Conservation (phyloP, 2,113 vertebrate species). For the Ophthalmolycus amberensis region DNA sequence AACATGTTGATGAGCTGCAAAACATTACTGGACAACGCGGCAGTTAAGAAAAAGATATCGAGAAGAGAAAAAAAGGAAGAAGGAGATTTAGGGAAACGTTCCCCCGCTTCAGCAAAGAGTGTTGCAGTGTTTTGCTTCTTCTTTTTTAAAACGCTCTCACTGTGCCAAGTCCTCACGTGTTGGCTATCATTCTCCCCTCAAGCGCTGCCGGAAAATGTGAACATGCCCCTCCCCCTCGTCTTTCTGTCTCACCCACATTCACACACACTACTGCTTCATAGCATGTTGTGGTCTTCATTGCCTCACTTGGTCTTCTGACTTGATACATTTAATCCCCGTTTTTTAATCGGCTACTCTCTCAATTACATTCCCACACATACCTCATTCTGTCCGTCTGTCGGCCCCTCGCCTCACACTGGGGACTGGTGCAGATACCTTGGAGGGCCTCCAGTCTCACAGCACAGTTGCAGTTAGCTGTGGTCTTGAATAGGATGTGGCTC, state of each 20-base stretch:
- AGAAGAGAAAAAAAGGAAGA: slow-evolving; percentile 13
- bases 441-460: slow-evolving; percentile 19
- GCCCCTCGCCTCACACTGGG: neutral
- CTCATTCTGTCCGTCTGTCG: neutral
- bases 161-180: slow-evolving; percentile 72
- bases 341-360: slow-evolving; percentile 9
- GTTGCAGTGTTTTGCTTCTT: slow-evolving; percentile 43
- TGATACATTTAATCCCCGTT: slow-evolving; percentile 8
- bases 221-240: slow-evolving; percentile 25
- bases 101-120: slow-evolving; percentile 33
- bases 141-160: neutral
- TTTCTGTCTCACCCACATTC: slow-evolving; percentile 17
- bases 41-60: slow-evolving; percentile 6
- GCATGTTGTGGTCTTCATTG: slow-evolving; percentile 3
- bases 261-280: neutral
- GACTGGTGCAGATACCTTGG: slow-evolving; percentile 30
- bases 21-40: slow-evolving; percentile 16
- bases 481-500: slow-evolving; percentile 47
- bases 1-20: slow-evolving; percentile 32
- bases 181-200: slow-evolving; percentile 49
- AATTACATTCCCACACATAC: slow-evolving; percentile 18
- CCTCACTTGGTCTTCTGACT: slow-evolving; percentile 3
- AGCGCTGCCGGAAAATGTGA: slow-evolving; percentile 62
- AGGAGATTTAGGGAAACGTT: neutral
- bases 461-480: slow-evolving; percentile 57